Percentiles rank a stretch among this genome's conserved stretches.
Evolutionary conservation across 2,797 vertebrate genomes (phyloP).

Genomic region (Apogon hyalosoma): DNA sequence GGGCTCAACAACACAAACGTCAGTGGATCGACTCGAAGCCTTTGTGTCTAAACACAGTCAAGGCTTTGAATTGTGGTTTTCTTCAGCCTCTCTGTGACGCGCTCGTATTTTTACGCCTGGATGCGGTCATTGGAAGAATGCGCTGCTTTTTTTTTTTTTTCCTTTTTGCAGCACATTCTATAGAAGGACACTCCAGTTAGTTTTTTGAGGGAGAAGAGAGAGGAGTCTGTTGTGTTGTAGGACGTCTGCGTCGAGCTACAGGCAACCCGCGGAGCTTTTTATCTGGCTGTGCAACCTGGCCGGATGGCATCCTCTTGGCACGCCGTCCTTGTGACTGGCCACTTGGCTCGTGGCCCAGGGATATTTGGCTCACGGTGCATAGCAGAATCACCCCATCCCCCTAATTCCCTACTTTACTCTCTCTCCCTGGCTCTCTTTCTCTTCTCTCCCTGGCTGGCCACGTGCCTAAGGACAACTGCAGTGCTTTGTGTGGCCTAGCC

Average conservation of each 20-base stretch:
- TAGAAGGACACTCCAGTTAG: constrained; percentile 30
- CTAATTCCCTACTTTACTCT: constrained; percentile 64
- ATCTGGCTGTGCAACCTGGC: constrained; percentile 77
- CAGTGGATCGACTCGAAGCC: constrained; percentile 44
- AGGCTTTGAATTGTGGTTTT: constrained; percentile 27
- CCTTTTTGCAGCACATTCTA: neutral
- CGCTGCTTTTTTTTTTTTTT: constrained; percentile 6
- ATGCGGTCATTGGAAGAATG: constrained; percentile 12
- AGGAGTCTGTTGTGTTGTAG: constrained; percentile 45
- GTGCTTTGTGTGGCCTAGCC: constrained; percentile 72
- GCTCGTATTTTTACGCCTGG: constrained; percentile 34
- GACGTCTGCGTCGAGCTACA: constrained; percentile 52
- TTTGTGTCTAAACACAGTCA: constrained; percentile 45
- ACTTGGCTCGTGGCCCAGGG: constrained; percentile 70
- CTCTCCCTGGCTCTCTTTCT: constrained; percentile 15
- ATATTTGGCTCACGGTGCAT: constrained; percentile 70
- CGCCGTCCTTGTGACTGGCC: constrained; percentile 60
- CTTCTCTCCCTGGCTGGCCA: constrained; percentile 38
- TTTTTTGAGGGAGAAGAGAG: constrained; percentile 6
- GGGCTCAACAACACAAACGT: constrained; percentile 40
- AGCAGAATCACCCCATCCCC: constrained; percentile 66
- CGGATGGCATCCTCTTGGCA: constrained; percentile 75
- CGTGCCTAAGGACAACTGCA: constrained; percentile 76
- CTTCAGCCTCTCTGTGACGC: constrained; percentile 30
- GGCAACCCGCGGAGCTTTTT: constrained; percentile 70